These are phyloP conservation scores for Phymanthus crucifer DNA, from an alignment of 92 coral and sea anemone genomes.

Conservation along the genomic window DNA sequence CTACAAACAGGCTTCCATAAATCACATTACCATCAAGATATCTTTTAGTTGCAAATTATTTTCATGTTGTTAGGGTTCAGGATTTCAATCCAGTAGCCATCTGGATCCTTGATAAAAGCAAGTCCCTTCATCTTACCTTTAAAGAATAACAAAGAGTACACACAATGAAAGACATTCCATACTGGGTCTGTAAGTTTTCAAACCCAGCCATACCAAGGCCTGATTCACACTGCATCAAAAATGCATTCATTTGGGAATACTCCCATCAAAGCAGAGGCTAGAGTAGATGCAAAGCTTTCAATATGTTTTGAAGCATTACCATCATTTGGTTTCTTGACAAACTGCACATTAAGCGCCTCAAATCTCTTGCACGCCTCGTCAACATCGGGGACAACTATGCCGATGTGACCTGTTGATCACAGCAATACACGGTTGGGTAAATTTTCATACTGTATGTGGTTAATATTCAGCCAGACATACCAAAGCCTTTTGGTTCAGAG, in stretches of 20 bases:
- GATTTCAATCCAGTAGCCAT: slow-evolving; percentile 97
- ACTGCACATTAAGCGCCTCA: slow-evolving; percentile 83
- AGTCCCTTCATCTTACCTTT: slow-evolving; percentile 92
- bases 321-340: slow-evolving; percentile 94
- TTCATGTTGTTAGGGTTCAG: slow-evolving; percentile 62
- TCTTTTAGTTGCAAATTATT: slow-evolving; percentile 24
- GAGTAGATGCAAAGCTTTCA: too few species aligned
- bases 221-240: too few species aligned
- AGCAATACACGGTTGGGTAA: background rate
- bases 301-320: slow-evolving; percentile 57
- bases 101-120: slow-evolving; percentile 95
- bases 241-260: too few species aligned
- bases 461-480: slow-evolving; percentile 43
- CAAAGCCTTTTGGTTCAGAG: slow-evolving; percentile 94
- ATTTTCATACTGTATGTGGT: background rate
- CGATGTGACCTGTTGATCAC: slow-evolving; percentile 75
- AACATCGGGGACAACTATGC: slow-evolving; percentile 89
- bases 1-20: background rate
- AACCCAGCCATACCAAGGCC: too few species aligned
- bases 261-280: too few species aligned
- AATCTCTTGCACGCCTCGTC: slow-evolving; percentile 89
- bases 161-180: too few species aligned
- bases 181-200: too few species aligned
- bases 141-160: too few species aligned
- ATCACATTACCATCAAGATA: background rate